Evolutionary conservation across 2,797 vertebrate genomes (phyloP), one percentile per base, ranked within the genome.

Genomic region (Sebastes iracundus): DNA sequence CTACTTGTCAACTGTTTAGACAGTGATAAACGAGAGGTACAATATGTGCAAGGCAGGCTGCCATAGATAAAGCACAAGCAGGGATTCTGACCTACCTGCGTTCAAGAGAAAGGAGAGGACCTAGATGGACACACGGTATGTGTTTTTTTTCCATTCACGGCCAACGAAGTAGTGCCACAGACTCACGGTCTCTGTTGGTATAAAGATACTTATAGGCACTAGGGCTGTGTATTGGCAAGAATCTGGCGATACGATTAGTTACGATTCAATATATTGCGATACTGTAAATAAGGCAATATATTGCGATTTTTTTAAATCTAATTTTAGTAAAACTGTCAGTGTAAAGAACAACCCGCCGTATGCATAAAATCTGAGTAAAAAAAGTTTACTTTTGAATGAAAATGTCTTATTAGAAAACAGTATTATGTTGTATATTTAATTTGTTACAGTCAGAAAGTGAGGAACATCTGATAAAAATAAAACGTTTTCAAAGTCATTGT

Each of bases 11-110:
- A 33, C 84, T 58, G 81, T 83, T 85, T 70, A 67, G 93, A 92
- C 88, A 90, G 82, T 91, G 94, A 94, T 92, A 81, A 88, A 94
- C 56, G 90, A 91, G 82, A 35, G 62, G 59, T 62, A 84, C 84
- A 86, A 78, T 73, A 77, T 81, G 83, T 79, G 84, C 77, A 80
- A 83, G 80, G 89, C 81, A 86, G 78, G 72, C 79, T 83, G 92
- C 77, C 83, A 79, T 64, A 85, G 87, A 92, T 86, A 76, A 84
- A 92, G 88, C 52, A 65, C 80, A 69, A 74, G 85, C 84, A 59
- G 52, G 61, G 63, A 79, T 81, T 79, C 32, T 87, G 83, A 80
- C 77, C 84, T 84, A 86, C 71, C 81, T 86, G 77, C 79, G 81
- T 76, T 87, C 79, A 82, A 73, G 64, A 81, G 70, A 66, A 80